These are phyloP conservation scores for Natrix natrix DNA, from an alignment of 2,797 vertebrate species.

Conservation along the genomic window DNA sequence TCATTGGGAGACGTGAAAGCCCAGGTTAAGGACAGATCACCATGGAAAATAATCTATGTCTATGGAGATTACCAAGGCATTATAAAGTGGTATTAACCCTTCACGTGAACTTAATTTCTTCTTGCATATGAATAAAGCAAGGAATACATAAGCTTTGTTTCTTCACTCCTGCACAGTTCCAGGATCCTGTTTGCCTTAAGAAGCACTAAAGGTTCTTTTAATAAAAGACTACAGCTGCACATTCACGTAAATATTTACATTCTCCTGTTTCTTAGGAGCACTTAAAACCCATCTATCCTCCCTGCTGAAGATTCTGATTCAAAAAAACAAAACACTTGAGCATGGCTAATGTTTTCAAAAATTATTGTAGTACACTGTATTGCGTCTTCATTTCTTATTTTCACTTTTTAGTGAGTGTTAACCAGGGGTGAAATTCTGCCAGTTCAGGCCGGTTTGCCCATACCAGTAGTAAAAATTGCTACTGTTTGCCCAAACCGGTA, in stretches of 20 bases:
- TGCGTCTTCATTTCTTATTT: background rate
- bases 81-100: background rate
- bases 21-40: too few relatives aligned
- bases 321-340: background rate
- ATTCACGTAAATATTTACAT: background rate
- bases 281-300: background rate
- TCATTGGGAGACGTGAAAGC: too few relatives aligned
- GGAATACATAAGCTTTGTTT: background rate
- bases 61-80: background rate
- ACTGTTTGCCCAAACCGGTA: too few relatives aligned
- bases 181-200: background rate
- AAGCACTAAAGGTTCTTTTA: background rate
- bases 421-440: too few relatives aligned
- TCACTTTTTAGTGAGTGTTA: background rate
- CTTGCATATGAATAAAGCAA: background rate
- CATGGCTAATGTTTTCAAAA: background rate
- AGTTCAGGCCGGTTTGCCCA: too few relatives aligned
- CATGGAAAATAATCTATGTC: too few relatives aligned
- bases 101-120: background rate
- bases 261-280: background rate
- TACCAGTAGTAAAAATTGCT: too few relatives aligned
- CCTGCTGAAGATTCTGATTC: background rate
- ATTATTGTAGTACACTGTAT: background rate
- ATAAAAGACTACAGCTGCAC: background rate
- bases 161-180: background rate